Conservation (phyloP, 2,888 invertebrate genomes). For the Dusona sp. region DNA sequence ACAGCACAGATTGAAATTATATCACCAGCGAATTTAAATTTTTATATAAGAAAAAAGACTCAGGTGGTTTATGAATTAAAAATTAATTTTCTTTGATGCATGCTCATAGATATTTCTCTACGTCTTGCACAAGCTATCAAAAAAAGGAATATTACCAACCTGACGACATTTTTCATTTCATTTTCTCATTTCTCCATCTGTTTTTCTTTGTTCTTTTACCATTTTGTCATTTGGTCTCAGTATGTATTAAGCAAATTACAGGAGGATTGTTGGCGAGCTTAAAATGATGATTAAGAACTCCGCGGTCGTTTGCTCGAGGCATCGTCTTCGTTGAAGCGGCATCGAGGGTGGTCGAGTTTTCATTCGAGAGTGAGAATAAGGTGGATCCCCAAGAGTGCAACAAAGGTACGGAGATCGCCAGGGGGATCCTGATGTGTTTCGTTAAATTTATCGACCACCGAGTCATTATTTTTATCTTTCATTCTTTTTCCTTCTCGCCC, state of each 20-base stretch:
- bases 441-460: slow-evolving; percentile 65
- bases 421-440: slow-evolving; percentile 63
- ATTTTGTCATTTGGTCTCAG: slow-evolving; percentile 20
- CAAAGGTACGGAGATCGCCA: slow-evolving; percentile 53
- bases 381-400: slow-evolving; percentile 39
- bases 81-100: not conserved
- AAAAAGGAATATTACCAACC: not conserved
- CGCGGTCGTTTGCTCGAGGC: slow-evolving; percentile 59
- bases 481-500: slow-evolving; percentile 32
- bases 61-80: not conserved
- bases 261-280: slow-evolving; percentile 44
- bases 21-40: not conserved
- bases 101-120: not conserved
- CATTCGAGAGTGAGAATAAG: slow-evolving; percentile 54
- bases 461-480: slow-evolving; percentile 60
- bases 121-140: not conserved
- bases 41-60: not conserved
- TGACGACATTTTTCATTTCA: not conserved
- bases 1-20: not conserved
- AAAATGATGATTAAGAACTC: slow-evolving; percentile 65
- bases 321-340: slow-evolving; percentile 42
- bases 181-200: not conserved
- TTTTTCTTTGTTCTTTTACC: not conserved
- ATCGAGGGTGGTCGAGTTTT: slow-evolving; percentile 68
- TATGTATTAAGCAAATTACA: slow-evolving; percentile 63